Percentiles rank a stretch among this genome's conserved stretches.
phyloP scores from a whole-genome alignment of 64 coral and sea anemone species.

The Exaiptasia diaphana region DNA sequence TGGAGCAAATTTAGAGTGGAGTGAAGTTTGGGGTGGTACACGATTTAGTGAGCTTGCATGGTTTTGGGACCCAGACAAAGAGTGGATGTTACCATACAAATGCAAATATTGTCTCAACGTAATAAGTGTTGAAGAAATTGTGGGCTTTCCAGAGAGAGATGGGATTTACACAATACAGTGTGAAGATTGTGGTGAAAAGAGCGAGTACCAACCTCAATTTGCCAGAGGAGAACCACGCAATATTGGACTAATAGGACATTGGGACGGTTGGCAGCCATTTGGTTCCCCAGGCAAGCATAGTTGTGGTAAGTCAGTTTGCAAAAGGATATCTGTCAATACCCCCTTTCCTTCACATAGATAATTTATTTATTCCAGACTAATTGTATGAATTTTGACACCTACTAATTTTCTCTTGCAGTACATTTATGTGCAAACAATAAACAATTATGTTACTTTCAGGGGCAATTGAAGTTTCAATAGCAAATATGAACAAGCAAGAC shows the following conservation, averaged over 20 bases:
- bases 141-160: not conserved
- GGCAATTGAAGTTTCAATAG: slow-evolving; percentile 20
- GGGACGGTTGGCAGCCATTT: slow-evolving; percentile 48
- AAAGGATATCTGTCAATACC: no score
- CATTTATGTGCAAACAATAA: not conserved
- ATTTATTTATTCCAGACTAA: not conserved
- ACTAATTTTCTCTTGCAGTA: not conserved
- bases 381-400: not conserved
- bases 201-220: not conserved
- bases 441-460: not conserved
- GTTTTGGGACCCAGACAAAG: slow-evolving; percentile 21
- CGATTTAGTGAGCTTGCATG: slow-evolving; percentile 1
- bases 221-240: slow-evolving; percentile 13
- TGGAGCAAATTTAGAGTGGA: not conserved
- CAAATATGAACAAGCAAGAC: slow-evolving; percentile 5
- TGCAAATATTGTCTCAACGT: slow-evolving; percentile 1
- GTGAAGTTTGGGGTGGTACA: slow-evolving; percentile 23
- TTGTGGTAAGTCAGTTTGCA: slow-evolving; percentile 12
- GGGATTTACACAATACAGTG: not conserved
- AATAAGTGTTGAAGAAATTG: slow-evolving; percentile 19
- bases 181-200: not conserved
- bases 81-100: slow-evolving; percentile 29
- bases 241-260: slow-evolving; percentile 24
- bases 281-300: not conserved
- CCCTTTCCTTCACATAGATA: not conserved